Conservation (phyloP, 2,113 vertebrate genomes). For the Eptesicus fuscus region DNA sequence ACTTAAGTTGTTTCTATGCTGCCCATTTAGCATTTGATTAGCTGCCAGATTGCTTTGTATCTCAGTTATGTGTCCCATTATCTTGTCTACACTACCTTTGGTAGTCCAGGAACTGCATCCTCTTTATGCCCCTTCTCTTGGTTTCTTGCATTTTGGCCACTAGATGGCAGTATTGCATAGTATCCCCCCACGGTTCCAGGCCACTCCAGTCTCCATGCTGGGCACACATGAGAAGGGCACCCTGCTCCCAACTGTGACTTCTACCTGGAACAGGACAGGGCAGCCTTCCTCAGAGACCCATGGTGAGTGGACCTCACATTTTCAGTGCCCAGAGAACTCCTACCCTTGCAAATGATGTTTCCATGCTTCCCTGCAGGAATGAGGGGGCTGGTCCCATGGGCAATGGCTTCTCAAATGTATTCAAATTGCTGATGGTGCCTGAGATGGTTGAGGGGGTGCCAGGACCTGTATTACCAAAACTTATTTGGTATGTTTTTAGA, state of each 20-base stretch:
- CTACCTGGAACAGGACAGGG: too few relatives aligned
- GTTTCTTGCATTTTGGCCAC: background rate
- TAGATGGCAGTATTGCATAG: constrained; percentile 32
- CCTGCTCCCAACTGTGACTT: background rate
- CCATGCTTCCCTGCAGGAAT: background rate
- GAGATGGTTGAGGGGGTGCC: too few relatives aligned
- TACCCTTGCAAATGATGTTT: background rate
- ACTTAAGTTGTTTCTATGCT: background rate
- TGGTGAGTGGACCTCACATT: background rate
- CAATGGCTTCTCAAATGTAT: background rate
- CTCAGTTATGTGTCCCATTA: background rate
- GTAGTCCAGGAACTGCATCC: too few relatives aligned
- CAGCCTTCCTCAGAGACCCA: background rate
- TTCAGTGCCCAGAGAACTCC: background rate
- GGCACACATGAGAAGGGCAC: background rate
- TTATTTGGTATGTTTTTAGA: background rate
- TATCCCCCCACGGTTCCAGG: background rate
- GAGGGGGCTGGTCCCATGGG: too few relatives aligned
- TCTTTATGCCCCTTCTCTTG: background rate
- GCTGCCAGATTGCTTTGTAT: background rate
- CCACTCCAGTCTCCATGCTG: rapidly evolving
- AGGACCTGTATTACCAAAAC: background rate
- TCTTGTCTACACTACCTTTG: background rate
- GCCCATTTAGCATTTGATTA: background rate
- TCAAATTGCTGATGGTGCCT: background rate